These are phyloP conservation scores for Cerceris rybyensis DNA, from an alignment of 2,888 invertebrate species.

Conservation along the genomic window DNA sequence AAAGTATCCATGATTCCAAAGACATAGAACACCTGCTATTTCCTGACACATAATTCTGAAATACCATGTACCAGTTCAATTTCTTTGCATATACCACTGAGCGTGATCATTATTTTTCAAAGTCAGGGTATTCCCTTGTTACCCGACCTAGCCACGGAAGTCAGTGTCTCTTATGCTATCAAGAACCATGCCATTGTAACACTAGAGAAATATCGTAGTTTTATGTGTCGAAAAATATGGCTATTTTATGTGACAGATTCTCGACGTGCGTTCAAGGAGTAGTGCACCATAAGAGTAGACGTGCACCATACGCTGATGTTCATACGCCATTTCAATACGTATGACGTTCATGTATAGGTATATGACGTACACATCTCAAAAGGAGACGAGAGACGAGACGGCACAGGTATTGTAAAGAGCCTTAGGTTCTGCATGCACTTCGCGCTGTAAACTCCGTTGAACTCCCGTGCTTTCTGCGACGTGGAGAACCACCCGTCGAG, in stretches of 20 bases:
- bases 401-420: constrained; percentile 56
- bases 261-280: background rate
- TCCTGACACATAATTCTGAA: constrained; percentile 22
- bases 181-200: background rate
- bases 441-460: constrained; percentile 66
- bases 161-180: constrained; percentile 23
- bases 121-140: constrained; percentile 36
- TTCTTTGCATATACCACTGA: constrained; percentile 19
- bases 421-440: constrained; percentile 61
- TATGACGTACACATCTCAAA: background rate
- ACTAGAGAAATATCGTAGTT: constrained; percentile 38
- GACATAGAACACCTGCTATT: too few relatives aligned
- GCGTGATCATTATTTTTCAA: constrained; percentile 47
- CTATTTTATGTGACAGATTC: constrained; percentile 36
- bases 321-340: too few relatives aligned
- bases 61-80: constrained; percentile 6
- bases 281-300: background rate
- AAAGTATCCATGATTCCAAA: too few relatives aligned
- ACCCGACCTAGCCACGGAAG: constrained; percentile 5
- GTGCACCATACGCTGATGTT: too few relatives aligned
- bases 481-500: constrained; percentile 44
- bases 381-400: constrained; percentile 7
- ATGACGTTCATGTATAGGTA: too few relatives aligned
- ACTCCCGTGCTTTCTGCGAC: constrained; percentile 60
- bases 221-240: constrained; percentile 50